Evolutionary conservation across 2,797 vertebrate genomes (phyloP).

Genomic region (Pantherophis alleghaniensis): DNA sequence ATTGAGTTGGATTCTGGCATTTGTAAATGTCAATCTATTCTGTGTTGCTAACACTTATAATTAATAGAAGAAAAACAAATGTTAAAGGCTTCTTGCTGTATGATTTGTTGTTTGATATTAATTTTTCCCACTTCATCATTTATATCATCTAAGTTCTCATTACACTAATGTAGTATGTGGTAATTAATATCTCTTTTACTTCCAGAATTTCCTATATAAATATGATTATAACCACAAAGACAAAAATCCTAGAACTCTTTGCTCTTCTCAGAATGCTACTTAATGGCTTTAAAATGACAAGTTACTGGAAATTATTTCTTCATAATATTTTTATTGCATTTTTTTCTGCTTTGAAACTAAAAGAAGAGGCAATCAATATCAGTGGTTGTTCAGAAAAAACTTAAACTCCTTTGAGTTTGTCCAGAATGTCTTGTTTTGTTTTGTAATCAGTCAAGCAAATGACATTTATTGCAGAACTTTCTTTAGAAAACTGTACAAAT

Average conservation of each 20-base stretch:
- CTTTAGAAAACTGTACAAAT: neutral
- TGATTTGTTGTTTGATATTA: constrained; percentile 4
- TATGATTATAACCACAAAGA: neutral
- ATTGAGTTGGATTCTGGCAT: constrained; percentile 46
- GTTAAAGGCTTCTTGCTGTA: constrained; percentile 56
- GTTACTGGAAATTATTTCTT: constrained; percentile 10
- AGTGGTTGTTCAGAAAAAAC: neutral
- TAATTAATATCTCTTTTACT: neutral
- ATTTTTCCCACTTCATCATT: neutral
- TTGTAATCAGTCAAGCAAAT: neutral
- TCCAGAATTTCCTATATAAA: neutral
- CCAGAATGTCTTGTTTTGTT: constrained; percentile 8
- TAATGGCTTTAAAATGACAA: neutral
- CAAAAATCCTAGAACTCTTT: neutral
- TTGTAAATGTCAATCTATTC: constrained; percentile 54
- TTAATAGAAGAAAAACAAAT: constrained; percentile 52
- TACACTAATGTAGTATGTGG: neutral
- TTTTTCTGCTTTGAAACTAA: neutral
- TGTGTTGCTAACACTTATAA: constrained; percentile 62
- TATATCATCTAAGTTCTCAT: constrained; percentile 26
- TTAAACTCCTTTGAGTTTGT: constrained; percentile 9
- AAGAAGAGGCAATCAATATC: neutral
- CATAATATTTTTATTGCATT: constrained; percentile 7
- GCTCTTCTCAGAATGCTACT: neutral
- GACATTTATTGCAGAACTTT: neutral